Base-by-base conservation (phyloP, 2,888 invertebrate genomes). In the Teleiodes luculella region DNA sequence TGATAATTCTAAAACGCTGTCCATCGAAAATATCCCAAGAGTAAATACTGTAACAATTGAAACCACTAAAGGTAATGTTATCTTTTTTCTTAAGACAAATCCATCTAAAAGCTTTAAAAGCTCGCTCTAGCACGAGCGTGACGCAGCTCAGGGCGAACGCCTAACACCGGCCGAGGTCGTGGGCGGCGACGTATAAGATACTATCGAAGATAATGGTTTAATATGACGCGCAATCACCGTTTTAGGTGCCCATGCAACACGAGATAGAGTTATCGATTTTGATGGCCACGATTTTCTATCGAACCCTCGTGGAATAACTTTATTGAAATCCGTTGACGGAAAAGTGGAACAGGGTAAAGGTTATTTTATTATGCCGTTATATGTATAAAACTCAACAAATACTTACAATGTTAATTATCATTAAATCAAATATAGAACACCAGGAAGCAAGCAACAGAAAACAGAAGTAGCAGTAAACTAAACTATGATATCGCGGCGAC, bases 191-290 rank as follows among this genome's bases (percentile, higher is more conserved):
- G 66, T 72, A 68, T 70, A 67, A 65, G 79, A 80, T 80, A 63
- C 66, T 66, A 76, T 76, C 69, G 49, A 54, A 69, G 70, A 75
- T 80, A 78, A 80, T 76, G 65, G 64, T 68, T 69, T 77, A 76
- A 78, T 77, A 71, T 75, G 73, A 79, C 70, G 71, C 65, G 61
- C 65, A 67, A 74, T 72, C 70, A 61, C 62, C 63, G 65, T 67
- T 70, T 67, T 51, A 57, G 56, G 56, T 57, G 56, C 43, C 18
- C 20, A 14, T 18, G 20, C 56, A 56, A 70, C 63, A 62, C 62
- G 55, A 66, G 62, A 69, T 65, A 62, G 58, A 70, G 69, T 67
- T 71, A 76, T 72, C 66, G 60, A 65, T 72, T 67, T 68, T 64
- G 60, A 66, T 63, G 57, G 53, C 55, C 59, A 60, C 53, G 54